Evolutionary conservation across 1,140 invertebrate genomes (phyloP), one percentile per base, ranked within the genome.

Genomic region (Caenorhabditis latens): DNA sequence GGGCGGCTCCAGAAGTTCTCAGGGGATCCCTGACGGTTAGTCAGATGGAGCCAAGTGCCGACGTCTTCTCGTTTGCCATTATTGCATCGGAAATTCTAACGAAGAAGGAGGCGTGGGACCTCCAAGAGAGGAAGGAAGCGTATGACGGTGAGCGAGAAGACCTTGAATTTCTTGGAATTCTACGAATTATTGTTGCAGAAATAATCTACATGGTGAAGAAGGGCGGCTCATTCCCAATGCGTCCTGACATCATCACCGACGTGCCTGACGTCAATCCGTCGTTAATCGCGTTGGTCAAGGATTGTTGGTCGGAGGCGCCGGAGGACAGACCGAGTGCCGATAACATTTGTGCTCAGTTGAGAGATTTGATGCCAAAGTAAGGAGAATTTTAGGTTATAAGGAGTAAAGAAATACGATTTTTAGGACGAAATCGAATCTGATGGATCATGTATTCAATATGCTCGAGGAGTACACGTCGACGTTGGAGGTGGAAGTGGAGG

Each of bases 401-500:
- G n/a, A n/a, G n/a, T n/a, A n/a, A n/a, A n/a, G n/a, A n/a, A n/a
- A n/a, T n/a, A n/a, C n/a, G n/a, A n/a, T n/a, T n/a, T n/a, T n/a
- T 50, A 79, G 55, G 40, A 58, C 83, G 14, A 84, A 96, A 42
- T 21, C 71, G 2, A 79, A 79, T 24, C 40, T 79, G 11, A 79
- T 79, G 71, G 71, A 79, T 79, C 71, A 79, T 43, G 71, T 79
- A 43, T 79, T 79, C 71, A 79, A 79, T n/a, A 48, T 79, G 71
- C 40, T 79, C 6, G 71, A 79, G 9, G 71, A 79, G 9, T 79
- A 79, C 46, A 79, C 71, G 6, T 48, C 71, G 24, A 79, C 71
- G 2, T 43, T 79, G 11, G 71, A 79, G 11, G 48, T 84, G 2
- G 85, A 88, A 43, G 87, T 90, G 7, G 84, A 65, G 19, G 89